Evolutionary conservation across 1,140 invertebrate genomes (phyloP), one percentile per base, ranked within the genome.

Genomic region (Drosophila bifasciata): DNA sequence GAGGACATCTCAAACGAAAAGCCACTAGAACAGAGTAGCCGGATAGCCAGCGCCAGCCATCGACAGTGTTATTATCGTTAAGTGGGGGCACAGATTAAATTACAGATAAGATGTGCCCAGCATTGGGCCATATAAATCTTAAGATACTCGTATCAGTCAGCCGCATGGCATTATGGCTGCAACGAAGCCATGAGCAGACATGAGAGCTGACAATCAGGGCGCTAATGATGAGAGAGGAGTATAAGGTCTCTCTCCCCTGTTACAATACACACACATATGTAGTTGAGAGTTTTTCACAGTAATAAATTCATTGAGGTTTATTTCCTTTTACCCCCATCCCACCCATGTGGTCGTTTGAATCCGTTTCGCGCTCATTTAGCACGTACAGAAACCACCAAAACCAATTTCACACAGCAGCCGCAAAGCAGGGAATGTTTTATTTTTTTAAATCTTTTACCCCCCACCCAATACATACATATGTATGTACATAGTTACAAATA

Each of bases 51-150:
- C 43, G 25, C 55, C 60, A 59, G 67, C 72, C 45, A 79, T 86
- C 81, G 84, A 68, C 56, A 79, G 79, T 71, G 68, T 75, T 71
- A 76, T 73, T 72, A 73, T 73, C 59, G 52, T 75, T 74, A 58
- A 67, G 59, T 71, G 23, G 74, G 59, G 32, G 17, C 43, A 58
- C 53, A 85, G 81, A 85, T 85, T 85, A 85, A 70, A 43, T 36
- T 57, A 59, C 69, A 76, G 81, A 86, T 86, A 86, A 86, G 81
- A 77, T 66, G 63, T 48, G 49, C 43, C 7, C 62, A 78, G 53
- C 56, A 72, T 79, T 70, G 53, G 49, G 73, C 61, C 49, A 52
- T 85, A 85, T 86, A 86, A 85, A 85, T 85, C 81, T 74, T 60
- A 77, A 86, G 81, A 85, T 86, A 49, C 21, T 19, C 19, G 45